Evolutionary conservation across 1,140 invertebrate genomes (phyloP).

Genomic region (Proctacanthus coquilletti): DNA sequence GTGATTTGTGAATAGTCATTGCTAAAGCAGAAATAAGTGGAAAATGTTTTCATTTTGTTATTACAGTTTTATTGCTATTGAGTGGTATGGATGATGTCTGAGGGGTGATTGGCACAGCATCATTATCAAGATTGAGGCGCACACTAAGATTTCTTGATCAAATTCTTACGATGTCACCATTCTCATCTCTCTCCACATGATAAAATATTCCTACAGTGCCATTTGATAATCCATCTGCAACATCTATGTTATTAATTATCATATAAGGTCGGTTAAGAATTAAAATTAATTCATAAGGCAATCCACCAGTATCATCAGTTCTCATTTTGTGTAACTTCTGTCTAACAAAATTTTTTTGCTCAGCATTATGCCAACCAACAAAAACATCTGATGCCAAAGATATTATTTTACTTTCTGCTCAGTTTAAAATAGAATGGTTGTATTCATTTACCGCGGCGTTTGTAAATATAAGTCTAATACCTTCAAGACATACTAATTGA

Average conservation of each 20-base stretch:
- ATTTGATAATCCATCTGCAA: conserved; percentile 1
- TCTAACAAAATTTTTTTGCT: conserved; percentile 6
- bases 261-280: background rate
- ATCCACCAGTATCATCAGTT: background rate
- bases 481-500: too few species aligned
- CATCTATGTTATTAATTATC: background rate
- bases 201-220: background rate
- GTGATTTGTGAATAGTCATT: conserved; percentile 30
- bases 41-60: conserved; percentile 1
- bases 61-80: conserved; percentile 1
- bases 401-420: too few species aligned
- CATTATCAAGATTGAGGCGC: background rate
- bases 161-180: conserved; percentile 1
- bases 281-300: background rate
- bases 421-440: too few species aligned
- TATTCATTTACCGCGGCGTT: too few species aligned
- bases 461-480: too few species aligned
- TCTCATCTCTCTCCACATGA: conserved; percentile 2
- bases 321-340: conserved; percentile 1
- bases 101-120: background rate
- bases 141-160: background rate
- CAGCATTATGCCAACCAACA: conserved; percentile 4
- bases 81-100: conserved; percentile 1
- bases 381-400: conserved; percentile 1
- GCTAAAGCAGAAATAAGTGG: too few species aligned